These are phyloP conservation scores for Galaxea fascicularis DNA, from an alignment of 92 coral and sea anemone species.

Conservation along the genomic window DNA sequence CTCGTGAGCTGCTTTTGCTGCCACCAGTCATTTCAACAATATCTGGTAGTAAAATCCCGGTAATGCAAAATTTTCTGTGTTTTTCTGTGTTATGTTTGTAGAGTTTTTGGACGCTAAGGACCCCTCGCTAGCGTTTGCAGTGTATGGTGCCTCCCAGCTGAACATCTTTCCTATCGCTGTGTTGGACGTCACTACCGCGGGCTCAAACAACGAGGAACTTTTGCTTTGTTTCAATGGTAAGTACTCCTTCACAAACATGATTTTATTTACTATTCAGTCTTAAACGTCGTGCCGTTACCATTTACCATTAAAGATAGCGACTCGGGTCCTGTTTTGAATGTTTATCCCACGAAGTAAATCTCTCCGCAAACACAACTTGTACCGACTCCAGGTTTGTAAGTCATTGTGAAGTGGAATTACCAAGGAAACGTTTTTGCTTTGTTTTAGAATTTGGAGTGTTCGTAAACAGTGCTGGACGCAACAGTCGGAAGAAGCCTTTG, in stretches of 20 bases:
- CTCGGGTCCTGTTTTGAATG: no score
- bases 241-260: background rate
- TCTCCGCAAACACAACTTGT: background rate
- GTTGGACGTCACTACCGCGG: constrained; percentile 77
- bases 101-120: constrained; percentile 92
- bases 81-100: constrained; percentile 17
- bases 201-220: constrained; percentile 75
- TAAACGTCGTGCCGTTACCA: background rate
- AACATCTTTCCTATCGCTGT: constrained; percentile 96
- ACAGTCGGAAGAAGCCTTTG: constrained; percentile 87
- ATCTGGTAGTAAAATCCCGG: background rate
- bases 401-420: background rate
- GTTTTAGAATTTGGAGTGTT: constrained; percentile 93
- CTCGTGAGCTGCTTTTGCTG: background rate
- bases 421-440: background rate
- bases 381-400: no score
- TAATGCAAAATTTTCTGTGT: background rate
- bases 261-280: background rate
- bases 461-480: constrained; percentile 87
- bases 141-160: constrained; percentile 92
- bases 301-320: background rate
- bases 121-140: constrained; percentile 93
- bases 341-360: background rate
- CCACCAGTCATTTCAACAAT: background rate
- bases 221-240: constrained; percentile 96